Percentiles rank a stretch among this genome's conserved stretches.
Evolutionary conservation across 2,113 vertebrate species (phyloP).

Genomic region (Macaca mulatta): DNA sequence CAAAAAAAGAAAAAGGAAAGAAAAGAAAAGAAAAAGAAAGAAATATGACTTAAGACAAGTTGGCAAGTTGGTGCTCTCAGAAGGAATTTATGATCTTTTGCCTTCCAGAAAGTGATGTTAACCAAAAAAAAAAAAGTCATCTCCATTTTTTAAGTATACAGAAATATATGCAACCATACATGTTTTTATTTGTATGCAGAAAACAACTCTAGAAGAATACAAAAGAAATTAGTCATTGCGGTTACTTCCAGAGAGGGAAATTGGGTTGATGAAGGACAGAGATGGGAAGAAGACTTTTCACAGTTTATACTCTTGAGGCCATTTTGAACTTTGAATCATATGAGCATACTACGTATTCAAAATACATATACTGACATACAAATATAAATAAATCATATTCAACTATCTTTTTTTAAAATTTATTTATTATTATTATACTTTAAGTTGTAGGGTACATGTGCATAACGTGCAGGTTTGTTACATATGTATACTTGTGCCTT

Average conservation of each 20-base stretch:
- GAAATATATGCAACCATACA: not conserved
- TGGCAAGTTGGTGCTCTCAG: not conserved
- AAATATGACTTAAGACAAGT: not conserved
- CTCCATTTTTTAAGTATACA: not conserved
- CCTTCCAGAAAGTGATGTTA: slow-evolving; percentile 2
- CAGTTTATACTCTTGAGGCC: not conserved
- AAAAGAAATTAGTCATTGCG: not conserved
- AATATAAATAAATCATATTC: not conserved
- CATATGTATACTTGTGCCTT: too few relatives aligned
- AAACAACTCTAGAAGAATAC: not conserved
- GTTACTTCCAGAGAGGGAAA: not conserved
- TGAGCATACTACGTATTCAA: not conserved
- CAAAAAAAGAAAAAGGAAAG: too few relatives aligned
- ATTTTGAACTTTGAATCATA: not conserved
- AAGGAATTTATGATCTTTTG: not conserved
- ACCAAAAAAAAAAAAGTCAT: not conserved
- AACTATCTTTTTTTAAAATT: not conserved
- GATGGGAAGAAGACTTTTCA: not conserved
- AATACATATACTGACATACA: not conserved
- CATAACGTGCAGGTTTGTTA: too few relatives aligned
- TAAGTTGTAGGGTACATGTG: too few relatives aligned
- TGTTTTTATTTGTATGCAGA: not conserved
- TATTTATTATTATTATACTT: too few relatives aligned
- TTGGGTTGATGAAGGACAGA: not conserved
- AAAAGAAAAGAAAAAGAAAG: not conserved